Evolutionary conservation across 2,797 vertebrate genomes (phyloP).

Genomic region (Babyrousa celebensis): DNA sequence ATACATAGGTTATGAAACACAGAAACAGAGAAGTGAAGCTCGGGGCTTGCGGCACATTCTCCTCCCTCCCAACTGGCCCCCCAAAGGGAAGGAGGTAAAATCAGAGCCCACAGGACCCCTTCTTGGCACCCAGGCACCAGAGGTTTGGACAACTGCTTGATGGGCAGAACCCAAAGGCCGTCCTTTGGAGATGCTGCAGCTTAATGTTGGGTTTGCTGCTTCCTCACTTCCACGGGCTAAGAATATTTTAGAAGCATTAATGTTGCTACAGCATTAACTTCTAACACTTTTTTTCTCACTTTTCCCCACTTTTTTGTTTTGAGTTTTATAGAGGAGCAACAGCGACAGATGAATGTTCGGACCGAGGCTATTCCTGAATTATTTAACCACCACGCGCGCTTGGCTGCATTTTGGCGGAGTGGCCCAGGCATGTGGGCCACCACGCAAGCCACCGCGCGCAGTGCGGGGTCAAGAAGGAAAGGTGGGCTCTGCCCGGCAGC

Average conservation of each 20-base stretch:
- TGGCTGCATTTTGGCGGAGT: constrained; percentile 7
- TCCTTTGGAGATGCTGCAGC: neutral
- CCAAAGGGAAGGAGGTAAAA: too few species aligned
- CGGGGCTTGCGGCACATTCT: too few species aligned
- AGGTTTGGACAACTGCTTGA: too few species aligned
- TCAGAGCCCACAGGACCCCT: too few species aligned
- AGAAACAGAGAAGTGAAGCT: neutral
- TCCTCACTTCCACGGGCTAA: neutral
- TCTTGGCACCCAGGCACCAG: too few species aligned
- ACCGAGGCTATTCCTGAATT: neutral
- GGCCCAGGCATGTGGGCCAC: neutral
- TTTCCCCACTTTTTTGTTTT: neutral
- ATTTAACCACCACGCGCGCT: constrained; percentile 27
- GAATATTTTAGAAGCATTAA: neutral
- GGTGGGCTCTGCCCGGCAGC: neutral
- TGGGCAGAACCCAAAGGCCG: too few species aligned
- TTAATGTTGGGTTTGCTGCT: neutral
- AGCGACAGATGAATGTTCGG: neutral
- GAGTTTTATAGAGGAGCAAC: neutral
- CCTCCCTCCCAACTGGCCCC: too few species aligned
- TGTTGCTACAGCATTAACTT: neutral
- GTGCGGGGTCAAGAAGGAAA: too few species aligned
- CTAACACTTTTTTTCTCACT: neutral
- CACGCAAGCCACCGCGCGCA: neutral
- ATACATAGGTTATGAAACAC: neutral